Conservation (phyloP, 1,140 invertebrate species). For the Caenorhabditis latens region DNA sequence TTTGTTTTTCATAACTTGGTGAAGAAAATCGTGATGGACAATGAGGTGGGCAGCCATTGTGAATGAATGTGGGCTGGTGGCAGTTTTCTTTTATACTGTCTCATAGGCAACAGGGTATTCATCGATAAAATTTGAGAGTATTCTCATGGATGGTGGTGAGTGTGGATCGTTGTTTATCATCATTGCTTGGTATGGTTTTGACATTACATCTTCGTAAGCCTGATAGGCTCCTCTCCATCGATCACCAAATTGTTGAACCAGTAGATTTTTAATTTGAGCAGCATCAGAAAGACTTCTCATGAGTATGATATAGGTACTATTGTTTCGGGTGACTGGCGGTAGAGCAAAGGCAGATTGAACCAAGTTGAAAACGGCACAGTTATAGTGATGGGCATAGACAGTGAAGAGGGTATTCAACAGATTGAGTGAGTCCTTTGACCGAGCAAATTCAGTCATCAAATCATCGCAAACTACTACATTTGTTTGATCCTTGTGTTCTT, state of each 20-base stretch:
- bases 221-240: background rate
- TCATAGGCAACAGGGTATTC: background rate
- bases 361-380: conserved; percentile 10
- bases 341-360: conserved; percentile 1
- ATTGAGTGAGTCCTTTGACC: background rate
- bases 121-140: background rate
- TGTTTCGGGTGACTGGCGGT: background rate
- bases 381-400: background rate
- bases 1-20: background rate
- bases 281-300: background rate
- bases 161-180: background rate
- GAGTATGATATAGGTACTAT: background rate
- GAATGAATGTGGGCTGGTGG: background rate
- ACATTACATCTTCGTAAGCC: background rate
- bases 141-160: background rate
- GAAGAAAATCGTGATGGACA: background rate
- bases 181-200: background rate
- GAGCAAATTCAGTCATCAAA: conserved; percentile 7
- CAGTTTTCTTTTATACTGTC: background rate
- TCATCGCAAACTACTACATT: background rate
- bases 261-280: background rate
- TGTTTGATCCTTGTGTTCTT: background rate
- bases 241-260: background rate
- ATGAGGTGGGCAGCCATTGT: background rate
- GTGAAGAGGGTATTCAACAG: background rate